Evolutionary conservation across 1,140 invertebrate species (phyloP).

Genomic region (Hycleus phaleratus): DNA sequence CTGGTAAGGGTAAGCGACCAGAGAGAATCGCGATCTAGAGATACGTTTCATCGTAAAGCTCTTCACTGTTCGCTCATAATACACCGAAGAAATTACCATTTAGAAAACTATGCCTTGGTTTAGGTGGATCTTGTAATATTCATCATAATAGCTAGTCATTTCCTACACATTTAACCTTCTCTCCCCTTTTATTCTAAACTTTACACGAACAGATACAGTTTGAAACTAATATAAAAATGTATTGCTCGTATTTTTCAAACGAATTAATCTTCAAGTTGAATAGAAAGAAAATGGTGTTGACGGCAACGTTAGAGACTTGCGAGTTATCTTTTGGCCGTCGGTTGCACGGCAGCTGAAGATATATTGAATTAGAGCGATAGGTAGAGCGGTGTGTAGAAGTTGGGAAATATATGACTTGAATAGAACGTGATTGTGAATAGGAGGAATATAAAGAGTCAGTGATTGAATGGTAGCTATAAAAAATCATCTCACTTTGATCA

Average conservation of each 20-base stretch:
- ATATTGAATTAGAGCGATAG: constrained; percentile 11
- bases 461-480: neutral
- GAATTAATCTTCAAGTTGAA: too few relatives aligned
- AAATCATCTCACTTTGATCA: neutral
- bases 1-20: neutral
- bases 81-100: constrained; percentile 32
- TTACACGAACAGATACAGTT: too few relatives aligned
- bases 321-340: neutral
- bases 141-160: constrained; percentile 32
- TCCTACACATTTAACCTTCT: constrained; percentile 24
- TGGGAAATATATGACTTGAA: neutral
- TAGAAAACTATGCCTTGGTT: constrained; percentile 18
- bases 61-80: constrained; percentile 20
- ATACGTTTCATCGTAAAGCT: constrained; percentile 26
- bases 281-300: too few relatives aligned
- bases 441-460: neutral
- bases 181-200: too few relatives aligned
- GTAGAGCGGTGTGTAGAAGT: too few relatives aligned
- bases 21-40: constrained; percentile 25
- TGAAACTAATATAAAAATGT: too few relatives aligned
- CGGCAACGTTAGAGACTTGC: too few relatives aligned
- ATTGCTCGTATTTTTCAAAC: too few relatives aligned
- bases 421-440: neutral
- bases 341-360: constrained; percentile 5
- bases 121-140: constrained; percentile 28